A percentile compares a stretch with the other conserved stretches of the same genome.
phyloP scores from a whole-genome alignment of 2,888 invertebrate species.

The Lacanobia wlatinum region DNA sequence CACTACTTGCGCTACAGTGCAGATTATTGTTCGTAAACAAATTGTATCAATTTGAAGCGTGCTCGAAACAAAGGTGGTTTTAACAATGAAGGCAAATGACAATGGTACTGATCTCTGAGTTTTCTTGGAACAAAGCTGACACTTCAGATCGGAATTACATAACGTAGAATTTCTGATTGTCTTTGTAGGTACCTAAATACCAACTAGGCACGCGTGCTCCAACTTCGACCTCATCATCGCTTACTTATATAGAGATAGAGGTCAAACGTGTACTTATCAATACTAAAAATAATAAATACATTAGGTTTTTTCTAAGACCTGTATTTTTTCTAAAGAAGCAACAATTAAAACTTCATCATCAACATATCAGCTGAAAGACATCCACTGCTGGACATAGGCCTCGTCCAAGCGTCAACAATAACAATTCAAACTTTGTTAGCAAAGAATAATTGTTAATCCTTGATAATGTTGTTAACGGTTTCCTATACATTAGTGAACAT shows the following conservation, averaged over 20 bases:
- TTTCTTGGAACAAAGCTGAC: conserved; percentile 26
- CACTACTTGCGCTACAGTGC: neutral
- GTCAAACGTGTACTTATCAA: too few species aligned
- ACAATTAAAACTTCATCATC: too few species aligned
- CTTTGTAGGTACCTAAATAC: neutral
- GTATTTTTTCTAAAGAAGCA: neutral
- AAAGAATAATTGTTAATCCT: neutral
- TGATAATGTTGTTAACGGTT: neutral
- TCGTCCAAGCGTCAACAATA: too few species aligned
- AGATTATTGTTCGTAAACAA: conserved; percentile 18
- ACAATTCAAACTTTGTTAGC: neutral
- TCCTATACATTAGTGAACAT: neutral
- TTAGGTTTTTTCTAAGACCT: neutral
- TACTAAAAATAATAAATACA: too few species aligned
- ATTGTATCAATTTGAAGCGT: conserved; percentile 29
- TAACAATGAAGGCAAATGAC: conserved; percentile 33
- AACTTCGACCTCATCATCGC: too few species aligned
- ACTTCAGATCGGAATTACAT: conserved; percentile 8
- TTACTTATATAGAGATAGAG: too few species aligned
- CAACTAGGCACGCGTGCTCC: too few species aligned
- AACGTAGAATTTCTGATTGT: conserved; percentile 2
- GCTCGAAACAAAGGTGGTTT: conserved; percentile 35
- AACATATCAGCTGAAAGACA: too few species aligned
- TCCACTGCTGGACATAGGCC: too few species aligned
- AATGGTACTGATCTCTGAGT: conserved; percentile 31